A percentile compares a stretch with the other conserved stretches of the same genome.
Evolutionary conservation across 2,888 invertebrate genomes (phyloP).

Genomic region (Criorhina ranunculi): DNA sequence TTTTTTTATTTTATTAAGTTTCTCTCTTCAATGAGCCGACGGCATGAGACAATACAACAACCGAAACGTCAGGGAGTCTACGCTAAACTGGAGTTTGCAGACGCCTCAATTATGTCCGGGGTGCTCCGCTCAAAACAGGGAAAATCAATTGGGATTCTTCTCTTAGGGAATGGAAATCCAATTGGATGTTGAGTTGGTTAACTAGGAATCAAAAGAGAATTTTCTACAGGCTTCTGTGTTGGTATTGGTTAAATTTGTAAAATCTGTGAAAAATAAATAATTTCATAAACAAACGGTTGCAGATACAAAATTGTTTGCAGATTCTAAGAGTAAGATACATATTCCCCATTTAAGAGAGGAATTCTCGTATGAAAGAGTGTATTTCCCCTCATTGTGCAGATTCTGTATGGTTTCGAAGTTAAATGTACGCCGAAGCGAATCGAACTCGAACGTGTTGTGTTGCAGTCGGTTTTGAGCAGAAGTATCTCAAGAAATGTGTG

Average conservation of each 20-base stretch:
- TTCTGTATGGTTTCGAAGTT: constrained; percentile 66
- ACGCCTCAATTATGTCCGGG: constrained; percentile 77
- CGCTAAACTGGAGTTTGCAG: constrained; percentile 81
- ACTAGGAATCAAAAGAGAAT: constrained; percentile 20
- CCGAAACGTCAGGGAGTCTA: constrained; percentile 81
- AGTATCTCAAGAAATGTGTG: constrained; percentile 13
- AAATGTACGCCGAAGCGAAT: constrained; percentile 55
- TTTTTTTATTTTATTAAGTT: constrained; percentile 48
- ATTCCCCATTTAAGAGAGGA: constrained; percentile 57
- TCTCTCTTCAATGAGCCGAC: constrained; percentile 63
- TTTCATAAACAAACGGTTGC: constrained; percentile 46
- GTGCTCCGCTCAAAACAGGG: constrained; percentile 55
- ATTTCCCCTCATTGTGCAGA: constrained; percentile 69
- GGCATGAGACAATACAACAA: constrained; percentile 76
- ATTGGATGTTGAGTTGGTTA: constrained; percentile 53
- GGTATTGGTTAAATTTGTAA: constrained; percentile 5
- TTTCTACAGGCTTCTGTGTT: not conserved
- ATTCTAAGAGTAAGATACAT: constrained; percentile 14
- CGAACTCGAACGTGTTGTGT: constrained; percentile 59
- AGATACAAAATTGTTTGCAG: constrained; percentile 4
- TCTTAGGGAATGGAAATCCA: constrained; percentile 61
- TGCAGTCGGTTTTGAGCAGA: not conserved
- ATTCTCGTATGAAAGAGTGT: constrained; percentile 7
- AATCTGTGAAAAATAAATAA: constrained; percentile 18
- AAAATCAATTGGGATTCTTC: constrained; percentile 63